A percentile compares a stretch with the other conserved stretches of the same genome.
Evolutionary conservation across 2,797 vertebrate species (phyloP).

Genomic region (Notolepis coatsorum): DNA sequence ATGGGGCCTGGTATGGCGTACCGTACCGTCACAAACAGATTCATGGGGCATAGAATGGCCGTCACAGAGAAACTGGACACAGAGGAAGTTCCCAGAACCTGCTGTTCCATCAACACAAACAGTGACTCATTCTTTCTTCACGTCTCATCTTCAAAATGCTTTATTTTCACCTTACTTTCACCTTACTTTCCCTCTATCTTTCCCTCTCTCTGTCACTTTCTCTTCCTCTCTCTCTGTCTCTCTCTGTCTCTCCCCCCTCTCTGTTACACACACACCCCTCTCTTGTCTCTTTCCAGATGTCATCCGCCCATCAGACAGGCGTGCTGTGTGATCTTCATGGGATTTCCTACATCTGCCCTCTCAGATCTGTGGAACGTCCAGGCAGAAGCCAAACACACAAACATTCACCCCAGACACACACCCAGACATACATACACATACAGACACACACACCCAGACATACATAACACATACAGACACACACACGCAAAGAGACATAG

Average conservation of each 20-base stretch:
- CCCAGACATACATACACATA: neutral
- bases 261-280: neutral
- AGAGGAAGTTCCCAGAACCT: slow-evolving; percentile 20
- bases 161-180: neutral
- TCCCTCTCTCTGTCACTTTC: neutral
- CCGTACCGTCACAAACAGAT: no score
- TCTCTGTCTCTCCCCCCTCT: neutral
- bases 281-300: slow-evolving; percentile 50
- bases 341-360: slow-evolving; percentile 49
- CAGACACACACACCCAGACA: neutral
- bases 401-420: neutral
- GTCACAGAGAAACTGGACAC: neutral
- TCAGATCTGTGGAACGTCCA: slow-evolving; percentile 28
- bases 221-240: neutral
- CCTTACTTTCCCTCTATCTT: slow-evolving; percentile 1
- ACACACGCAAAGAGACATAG: no score
- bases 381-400: slow-evolving; percentile 15
- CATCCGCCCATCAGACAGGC: slow-evolving; percentile 23
- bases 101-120: slow-evolving; percentile 32
- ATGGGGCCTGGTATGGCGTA: no score
- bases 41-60: no score
- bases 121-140: slow-evolving; percentile 12
- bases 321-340: slow-evolving; percentile 30
- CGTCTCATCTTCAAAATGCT: neutral
- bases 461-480: neutral